Conservation (phyloP, 1,140 invertebrate species). For the Ladona fulva region DNA sequence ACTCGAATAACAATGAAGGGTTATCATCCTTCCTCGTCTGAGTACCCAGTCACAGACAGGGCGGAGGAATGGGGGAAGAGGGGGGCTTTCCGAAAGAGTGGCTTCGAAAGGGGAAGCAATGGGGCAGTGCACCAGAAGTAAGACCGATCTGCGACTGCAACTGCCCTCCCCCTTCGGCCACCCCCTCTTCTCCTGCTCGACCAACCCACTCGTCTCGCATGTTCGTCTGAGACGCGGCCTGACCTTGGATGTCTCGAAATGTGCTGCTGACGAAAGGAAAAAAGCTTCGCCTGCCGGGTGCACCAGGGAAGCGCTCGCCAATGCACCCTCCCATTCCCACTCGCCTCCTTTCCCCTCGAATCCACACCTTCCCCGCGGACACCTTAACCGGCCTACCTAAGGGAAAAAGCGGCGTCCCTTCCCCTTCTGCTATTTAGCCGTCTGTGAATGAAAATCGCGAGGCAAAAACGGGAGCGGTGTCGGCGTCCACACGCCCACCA, state of each 20-base stretch:
- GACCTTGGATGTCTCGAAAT: neutral
- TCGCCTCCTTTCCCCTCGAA: neutral
- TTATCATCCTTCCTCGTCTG: neutral
- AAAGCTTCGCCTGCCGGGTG: neutral
- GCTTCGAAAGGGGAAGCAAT: neutral
- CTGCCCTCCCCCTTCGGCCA: neutral
- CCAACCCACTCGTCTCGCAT: neutral
- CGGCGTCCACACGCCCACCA: too few relatives aligned
- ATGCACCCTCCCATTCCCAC: neutral
- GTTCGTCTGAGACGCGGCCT: neutral
- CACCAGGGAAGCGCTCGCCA: neutral
- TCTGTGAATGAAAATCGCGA: too few relatives aligned
- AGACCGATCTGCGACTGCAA: neutral
- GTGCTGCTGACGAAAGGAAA: neutral
- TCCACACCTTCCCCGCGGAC: neutral
- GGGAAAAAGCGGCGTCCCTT: too few relatives aligned
- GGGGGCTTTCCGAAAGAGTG: neutral
- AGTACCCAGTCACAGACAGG: neutral
- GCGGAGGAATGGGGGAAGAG: too few relatives aligned
- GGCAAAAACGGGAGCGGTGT: too few relatives aligned
- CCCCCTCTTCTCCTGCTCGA: neutral
- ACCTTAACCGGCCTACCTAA: too few relatives aligned
- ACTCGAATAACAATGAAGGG: conserved; percentile 9
- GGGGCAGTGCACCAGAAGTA: neutral
- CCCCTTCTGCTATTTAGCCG: too few relatives aligned